phyloP scores from a whole-genome alignment of 2,888 invertebrate species.

The Melanchra persicariae region DNA sequence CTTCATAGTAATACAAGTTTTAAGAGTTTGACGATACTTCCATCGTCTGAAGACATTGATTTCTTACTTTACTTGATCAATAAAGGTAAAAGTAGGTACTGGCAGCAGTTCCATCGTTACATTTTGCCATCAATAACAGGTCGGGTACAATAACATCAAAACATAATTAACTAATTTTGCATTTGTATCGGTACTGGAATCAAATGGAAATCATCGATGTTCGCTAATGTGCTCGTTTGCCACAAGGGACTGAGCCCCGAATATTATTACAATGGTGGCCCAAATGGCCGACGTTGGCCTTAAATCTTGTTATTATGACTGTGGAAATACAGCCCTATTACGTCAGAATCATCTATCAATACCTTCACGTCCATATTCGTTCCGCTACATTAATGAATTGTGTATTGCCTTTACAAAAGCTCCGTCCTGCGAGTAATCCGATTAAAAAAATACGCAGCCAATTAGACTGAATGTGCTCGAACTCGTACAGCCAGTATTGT shows the following conservation, averaged over 20 bases:
- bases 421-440: conserved; percentile 38
- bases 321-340: conserved; percentile 37
- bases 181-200: conserved; percentile 17
- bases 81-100: not conserved
- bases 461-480: conserved; percentile 41
- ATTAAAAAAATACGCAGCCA: conserved; percentile 54
- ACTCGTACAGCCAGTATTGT: conserved; percentile 20
- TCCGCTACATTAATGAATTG: conserved; percentile 58
- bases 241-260: conserved; percentile 27
- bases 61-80: conserved; percentile 3
- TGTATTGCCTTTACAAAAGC: conserved; percentile 34
- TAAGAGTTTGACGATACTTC: conserved; percentile 43
- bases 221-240: conserved; percentile 18
- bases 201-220: conserved; percentile 42
- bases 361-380: conserved; percentile 47
- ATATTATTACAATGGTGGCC: conserved; percentile 31
- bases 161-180: conserved; percentile 20
- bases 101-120: not conserved
- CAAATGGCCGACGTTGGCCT: conserved; percentile 38
- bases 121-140: not conserved
- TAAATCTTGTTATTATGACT: conserved; percentile 40
- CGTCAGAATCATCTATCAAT: conserved; percentile 54
- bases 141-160: conserved; percentile 7
- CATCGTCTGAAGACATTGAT: conserved; percentile 7
- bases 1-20: conserved; percentile 71